These are phyloP conservation scores for Eupeodes latifasciatus DNA, from an alignment of 2,888 invertebrate genomes.

Conservation along the genomic window DNA sequence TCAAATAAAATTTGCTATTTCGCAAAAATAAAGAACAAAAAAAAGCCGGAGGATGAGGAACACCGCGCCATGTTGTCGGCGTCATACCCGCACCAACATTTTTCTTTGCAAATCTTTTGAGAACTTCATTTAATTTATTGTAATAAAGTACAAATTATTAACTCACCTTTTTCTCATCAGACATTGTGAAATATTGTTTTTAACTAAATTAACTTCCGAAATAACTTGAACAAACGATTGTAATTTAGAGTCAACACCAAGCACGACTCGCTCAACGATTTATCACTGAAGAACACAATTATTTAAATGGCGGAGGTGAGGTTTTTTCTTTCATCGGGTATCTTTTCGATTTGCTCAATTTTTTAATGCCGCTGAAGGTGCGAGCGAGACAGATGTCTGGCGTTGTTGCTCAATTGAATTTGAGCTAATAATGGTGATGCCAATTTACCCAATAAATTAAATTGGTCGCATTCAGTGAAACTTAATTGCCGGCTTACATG, in stretches of 20 bases:
- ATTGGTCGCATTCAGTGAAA: neutral
- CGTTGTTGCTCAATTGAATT: conserved; percentile 55
- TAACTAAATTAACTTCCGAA: conserved; percentile 70
- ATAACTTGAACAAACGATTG: conserved; percentile 61
- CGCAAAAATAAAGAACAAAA: conserved; percentile 34
- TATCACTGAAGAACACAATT: conserved; percentile 75
- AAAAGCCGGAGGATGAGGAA: conserved; percentile 69
- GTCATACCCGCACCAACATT: conserved; percentile 77
- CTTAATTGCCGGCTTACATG: no score
- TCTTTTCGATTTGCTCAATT: conserved; percentile 45
- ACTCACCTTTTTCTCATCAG: conserved; percentile 81
- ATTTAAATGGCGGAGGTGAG: conserved; percentile 77
- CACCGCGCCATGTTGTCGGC: conserved; percentile 80
- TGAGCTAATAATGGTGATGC: conserved; percentile 46
- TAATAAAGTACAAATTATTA: conserved; percentile 37
- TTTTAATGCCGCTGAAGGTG: conserved; percentile 65
- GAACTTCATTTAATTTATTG: conserved; percentile 11
- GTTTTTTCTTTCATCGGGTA: conserved; percentile 59
- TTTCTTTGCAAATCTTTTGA: conserved; percentile 51
- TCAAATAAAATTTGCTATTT: conserved; percentile 32
- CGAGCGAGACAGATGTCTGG: conserved; percentile 60
- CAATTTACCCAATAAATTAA: neutral
- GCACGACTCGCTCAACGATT: conserved; percentile 60
- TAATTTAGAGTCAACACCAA: conserved; percentile 65
- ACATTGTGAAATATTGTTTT: conserved; percentile 78